These are phyloP conservation scores for Hyperoplus immaculatus DNA, from an alignment of 2,797 vertebrate genomes.

Conservation along the genomic window DNA sequence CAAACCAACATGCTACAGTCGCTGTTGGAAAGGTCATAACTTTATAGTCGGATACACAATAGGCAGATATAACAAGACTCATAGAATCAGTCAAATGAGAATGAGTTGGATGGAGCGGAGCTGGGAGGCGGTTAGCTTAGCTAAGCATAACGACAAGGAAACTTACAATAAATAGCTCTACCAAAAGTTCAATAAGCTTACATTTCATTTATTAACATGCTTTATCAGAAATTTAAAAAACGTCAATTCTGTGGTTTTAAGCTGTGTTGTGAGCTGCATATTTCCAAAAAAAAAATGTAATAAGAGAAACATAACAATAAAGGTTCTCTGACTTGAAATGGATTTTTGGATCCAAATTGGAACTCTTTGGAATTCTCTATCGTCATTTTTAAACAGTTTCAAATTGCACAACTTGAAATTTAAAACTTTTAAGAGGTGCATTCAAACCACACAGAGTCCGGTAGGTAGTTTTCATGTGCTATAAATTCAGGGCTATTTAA, in stretches of 20 bases:
- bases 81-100: neutral
- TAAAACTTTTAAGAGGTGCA: too few relatives aligned
- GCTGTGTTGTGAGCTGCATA: neutral
- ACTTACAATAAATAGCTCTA: neutral
- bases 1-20: conserved; percentile 11
- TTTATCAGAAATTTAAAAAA: neutral
- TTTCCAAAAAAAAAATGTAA: neutral
- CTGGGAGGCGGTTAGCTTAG: neutral
- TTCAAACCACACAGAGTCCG: neutral
- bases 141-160: neutral
- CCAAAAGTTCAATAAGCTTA: neutral
- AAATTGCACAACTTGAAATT: neutral
- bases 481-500: neutral
- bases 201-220: neutral
- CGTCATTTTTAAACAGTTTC: too few relatives aligned
- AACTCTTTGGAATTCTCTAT: neutral
- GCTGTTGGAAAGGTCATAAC: conserved; percentile 5
- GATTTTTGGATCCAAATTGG: neutral
- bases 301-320: neutral
- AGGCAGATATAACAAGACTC: neutral
- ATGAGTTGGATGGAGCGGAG: too few relatives aligned
- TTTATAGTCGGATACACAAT: neutral
- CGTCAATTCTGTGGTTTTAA: neutral
- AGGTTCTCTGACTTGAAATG: too few relatives aligned
- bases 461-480: neutral